Evolutionary conservation across 1,140 invertebrate species (phyloP), one percentile per base, ranked within the genome.

Genomic region (Nylanderia fulva): DNA sequence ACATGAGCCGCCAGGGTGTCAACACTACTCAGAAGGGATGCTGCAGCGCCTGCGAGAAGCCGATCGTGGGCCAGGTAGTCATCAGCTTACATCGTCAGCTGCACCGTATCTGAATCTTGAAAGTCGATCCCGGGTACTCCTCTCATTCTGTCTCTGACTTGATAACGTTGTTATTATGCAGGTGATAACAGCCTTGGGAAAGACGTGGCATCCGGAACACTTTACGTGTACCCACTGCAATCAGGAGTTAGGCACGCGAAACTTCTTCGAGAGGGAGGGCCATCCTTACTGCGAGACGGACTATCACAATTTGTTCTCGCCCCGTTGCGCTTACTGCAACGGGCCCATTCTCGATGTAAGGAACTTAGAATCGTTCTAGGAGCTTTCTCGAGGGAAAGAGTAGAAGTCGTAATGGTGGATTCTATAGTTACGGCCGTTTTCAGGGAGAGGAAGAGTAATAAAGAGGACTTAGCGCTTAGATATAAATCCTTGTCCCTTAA

Each of bases 131-230:
- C 18, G 5, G 7, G n/a, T n/a, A n/a, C 29, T 27, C 7, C 0
- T 18, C 2, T 24, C 5, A n/a, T n/a, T 7, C 0, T n/a, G n/a
- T 18, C 6, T 24, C 8, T 63, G 4, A 63, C 27, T 42, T 24
- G n/a, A 61, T 52, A 48, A 45, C 6, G 1, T 61, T 66, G 11
- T 74, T 61, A 27, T 54, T 68, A 60, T 72, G 15, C 95, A 97
- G 96, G 98, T 98, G 71, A 98, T 99, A 89, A 99, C 99, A 45
- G 99, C 99, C 0, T 93, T 99, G 88, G 99, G 99, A 36, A 98
- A 99, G 94, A 99, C 99, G n/a, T 99, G 99, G 99, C 99, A 99
- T 95, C 99, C 99, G 13, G 99, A 99, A 95, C 99, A 99, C 94
- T 99, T 99, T 95, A 98, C 97, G 5, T 99, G 99, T 96, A 97